Evolutionary conservation across 2,888 invertebrate species (phyloP).

Genomic region (Acanthoscelides obtectus): DNA sequence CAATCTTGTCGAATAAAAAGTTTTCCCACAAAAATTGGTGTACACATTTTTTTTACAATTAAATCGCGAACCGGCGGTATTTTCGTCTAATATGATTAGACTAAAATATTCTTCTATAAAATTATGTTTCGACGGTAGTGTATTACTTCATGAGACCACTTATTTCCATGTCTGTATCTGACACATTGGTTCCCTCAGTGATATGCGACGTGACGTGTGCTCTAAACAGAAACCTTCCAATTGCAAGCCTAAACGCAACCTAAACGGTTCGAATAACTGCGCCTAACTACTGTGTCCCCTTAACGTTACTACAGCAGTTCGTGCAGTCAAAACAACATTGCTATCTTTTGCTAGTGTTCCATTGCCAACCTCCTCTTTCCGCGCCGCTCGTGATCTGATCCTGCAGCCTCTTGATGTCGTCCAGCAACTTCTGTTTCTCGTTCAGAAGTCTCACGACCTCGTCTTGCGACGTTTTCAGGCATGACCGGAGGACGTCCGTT

Average conservation of each 20-base stretch:
- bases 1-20: too few relatives aligned
- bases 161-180: neutral
- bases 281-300: conserved; percentile 28
- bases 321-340: conserved; percentile 68
- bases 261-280: conserved; percentile 11
- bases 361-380: conserved; percentile 37
- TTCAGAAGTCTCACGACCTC: conserved; percentile 65
- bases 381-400: conserved; percentile 46
- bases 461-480: conserved; percentile 67
- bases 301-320: conserved; percentile 52
- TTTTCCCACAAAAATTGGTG: too few relatives aligned
- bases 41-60: too few relatives aligned
- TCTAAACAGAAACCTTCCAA: neutral
- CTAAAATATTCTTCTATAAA: too few relatives aligned
- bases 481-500: conserved; percentile 56
- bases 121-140: too few relatives aligned
- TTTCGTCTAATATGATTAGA: too few relatives aligned
- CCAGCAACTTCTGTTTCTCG: conserved; percentile 69
- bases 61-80: too few relatives aligned
- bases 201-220: neutral
- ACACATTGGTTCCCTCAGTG: neutral
- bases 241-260: conserved; percentile 11
- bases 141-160: neutral
- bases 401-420: conserved; percentile 65
- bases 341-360: conserved; percentile 61